A percentile compares a stretch with the other conserved stretches of the same genome.
phyloP scores from a whole-genome alignment of 1,140 invertebrate species.

The Ips nitidus region DNA sequence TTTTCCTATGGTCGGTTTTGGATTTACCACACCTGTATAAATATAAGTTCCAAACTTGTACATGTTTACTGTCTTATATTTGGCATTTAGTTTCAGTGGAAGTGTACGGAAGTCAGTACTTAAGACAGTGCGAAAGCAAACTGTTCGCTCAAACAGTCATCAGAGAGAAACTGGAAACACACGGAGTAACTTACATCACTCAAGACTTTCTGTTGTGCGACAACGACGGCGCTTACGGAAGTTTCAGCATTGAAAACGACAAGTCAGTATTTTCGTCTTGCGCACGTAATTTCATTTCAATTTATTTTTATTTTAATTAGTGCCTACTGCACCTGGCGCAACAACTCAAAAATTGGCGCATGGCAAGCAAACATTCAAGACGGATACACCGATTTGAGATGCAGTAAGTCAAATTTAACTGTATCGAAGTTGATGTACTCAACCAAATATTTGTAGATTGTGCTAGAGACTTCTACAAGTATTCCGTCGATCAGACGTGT shows the following conservation, averaged over 20 bases:
- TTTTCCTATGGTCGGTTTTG: no score
- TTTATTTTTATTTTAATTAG: conserved; percentile 3
- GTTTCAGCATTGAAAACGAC: conserved; percentile 52
- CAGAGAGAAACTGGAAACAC: conserved; percentile 53
- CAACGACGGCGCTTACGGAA: conserved; percentile 61
- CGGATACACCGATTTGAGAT: conserved; percentile 53
- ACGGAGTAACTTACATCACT: conserved; percentile 55
- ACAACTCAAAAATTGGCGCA: conserved; percentile 54
- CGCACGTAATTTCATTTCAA: conserved; percentile 10
- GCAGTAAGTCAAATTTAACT: conserved; percentile 55
- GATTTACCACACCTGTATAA: no score
- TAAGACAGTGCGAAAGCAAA: conserved; percentile 62
- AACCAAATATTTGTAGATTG: conserved; percentile 9
- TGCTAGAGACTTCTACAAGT: conserved; percentile 14
- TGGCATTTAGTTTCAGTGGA: conserved; percentile 8
- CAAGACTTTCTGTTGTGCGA: conserved; percentile 56
- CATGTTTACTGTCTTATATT: conserved; percentile 50
- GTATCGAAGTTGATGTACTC: neutral
- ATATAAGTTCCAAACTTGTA: no score
- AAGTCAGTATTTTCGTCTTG: conserved; percentile 7
- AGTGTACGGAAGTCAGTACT: conserved; percentile 55
- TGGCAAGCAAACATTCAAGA: conserved; percentile 51
- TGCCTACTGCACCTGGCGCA: conserved; percentile 56
- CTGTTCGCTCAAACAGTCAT: conserved; percentile 54
- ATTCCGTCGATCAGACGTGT: conserved; percentile 4